phyloP scores from a whole-genome alignment of 2,797 vertebrate species.

The Pantherophis alleghaniensis region DNA sequence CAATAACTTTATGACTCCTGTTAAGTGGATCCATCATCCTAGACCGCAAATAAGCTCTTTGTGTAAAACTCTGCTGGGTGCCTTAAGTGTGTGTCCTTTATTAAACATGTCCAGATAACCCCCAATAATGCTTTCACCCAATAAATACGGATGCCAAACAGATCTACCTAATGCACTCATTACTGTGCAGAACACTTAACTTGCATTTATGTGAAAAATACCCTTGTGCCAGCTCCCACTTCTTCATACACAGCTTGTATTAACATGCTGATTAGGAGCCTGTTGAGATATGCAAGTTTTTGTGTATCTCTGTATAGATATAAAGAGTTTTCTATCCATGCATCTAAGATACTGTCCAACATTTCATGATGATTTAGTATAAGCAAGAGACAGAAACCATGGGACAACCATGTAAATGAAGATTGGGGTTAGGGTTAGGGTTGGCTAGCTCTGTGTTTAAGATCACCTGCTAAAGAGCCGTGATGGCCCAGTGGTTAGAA shows the following conservation, averaged over 20 bases:
- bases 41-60: constrained; percentile 57
- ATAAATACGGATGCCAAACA: constrained; percentile 47
- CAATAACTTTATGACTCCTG: constrained; percentile 27
- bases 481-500: neutral
- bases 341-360: neutral
- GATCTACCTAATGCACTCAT: constrained; percentile 59
- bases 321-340: neutral
- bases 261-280: constrained; percentile 35
- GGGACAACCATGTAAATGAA: neutral
- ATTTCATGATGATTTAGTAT: neutral
- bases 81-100: constrained; percentile 57
- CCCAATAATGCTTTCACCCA: constrained; percentile 33
- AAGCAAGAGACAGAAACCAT: neutral
- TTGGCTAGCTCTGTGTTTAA: neutral
- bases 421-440: no score
- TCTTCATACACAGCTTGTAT: constrained; percentile 39
- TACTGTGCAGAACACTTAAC: constrained; percentile 49
- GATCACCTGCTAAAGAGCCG: neutral
- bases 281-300: constrained; percentile 21
- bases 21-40: constrained; percentile 53
- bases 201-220: constrained; percentile 58
- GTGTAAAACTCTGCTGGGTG: constrained; percentile 33
- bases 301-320: neutral
- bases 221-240: constrained; percentile 57
- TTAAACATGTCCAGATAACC: constrained; percentile 51